A percentile compares a stretch with the other conserved stretches of the same genome.
Conservation (phyloP, 2,113 vertebrate species). For the Vanacampus margaritifer region DNA sequence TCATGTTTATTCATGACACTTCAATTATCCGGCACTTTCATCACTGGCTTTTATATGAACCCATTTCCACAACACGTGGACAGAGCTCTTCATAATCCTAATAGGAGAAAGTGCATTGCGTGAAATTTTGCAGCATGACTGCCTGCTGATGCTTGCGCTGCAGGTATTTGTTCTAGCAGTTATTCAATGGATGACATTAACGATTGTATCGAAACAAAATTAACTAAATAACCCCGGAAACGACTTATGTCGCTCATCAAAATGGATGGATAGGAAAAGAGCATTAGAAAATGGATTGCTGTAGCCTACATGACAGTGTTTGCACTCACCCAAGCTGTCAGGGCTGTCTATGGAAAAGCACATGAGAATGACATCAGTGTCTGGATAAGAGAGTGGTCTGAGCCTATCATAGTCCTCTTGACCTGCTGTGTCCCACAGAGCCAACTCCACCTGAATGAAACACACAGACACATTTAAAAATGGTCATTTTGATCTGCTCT, state of each 20-base stretch:
- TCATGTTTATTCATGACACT: background rate
- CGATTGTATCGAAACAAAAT: background rate
- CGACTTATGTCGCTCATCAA: background rate
- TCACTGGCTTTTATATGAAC: constrained; percentile 14
- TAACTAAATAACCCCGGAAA: constrained; percentile 1
- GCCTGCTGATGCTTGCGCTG: constrained; percentile 8
- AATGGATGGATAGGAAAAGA: constrained; percentile 4
- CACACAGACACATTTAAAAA: constrained; percentile 5
- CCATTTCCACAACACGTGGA: constrained; percentile 15
- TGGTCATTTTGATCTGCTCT: background rate
- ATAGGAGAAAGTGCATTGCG: background rate
- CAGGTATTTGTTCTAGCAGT: background rate
- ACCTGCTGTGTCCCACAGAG: constrained; percentile 79
- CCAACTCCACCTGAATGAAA: constrained; percentile 75
- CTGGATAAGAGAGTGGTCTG: constrained; percentile 79
- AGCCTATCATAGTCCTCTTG: constrained; percentile 81
- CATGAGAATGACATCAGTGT: constrained; percentile 81
- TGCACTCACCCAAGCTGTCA: constrained; percentile 86
- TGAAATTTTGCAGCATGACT: constrained; percentile 11
- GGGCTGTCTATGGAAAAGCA: constrained; percentile 82
- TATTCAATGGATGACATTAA: background rate
- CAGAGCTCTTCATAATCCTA: constrained; percentile 7
- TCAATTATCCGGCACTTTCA: constrained; percentile 19
- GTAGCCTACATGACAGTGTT: background rate
- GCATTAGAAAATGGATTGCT: background rate